Evolutionary conservation across 2,113 vertebrate genomes (phyloP), one percentile per base, ranked within the genome.

Genomic region (Todiramphus chloris): DNA sequence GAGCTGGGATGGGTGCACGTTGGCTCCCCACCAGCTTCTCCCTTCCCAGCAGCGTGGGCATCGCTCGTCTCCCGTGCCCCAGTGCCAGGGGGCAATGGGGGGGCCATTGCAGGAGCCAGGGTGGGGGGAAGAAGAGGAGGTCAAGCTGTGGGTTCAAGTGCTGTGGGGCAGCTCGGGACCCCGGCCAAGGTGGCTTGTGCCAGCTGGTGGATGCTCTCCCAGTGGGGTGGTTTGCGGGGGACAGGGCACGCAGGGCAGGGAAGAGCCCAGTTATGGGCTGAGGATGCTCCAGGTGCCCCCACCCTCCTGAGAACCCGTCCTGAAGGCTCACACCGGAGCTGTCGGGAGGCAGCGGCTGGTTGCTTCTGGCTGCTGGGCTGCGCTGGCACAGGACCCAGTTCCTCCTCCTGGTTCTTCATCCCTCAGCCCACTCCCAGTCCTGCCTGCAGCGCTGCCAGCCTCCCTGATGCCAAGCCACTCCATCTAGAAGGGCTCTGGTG

Each of bases 241-340:
- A 13, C 44, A 33, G 67, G 16, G 51, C 16, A 25, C 30, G 9
- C 0, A 1, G 74, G 44, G 33, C 50, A 44, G n/a, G 39, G 35
- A 35, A 20, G 13, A 12, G 43, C 33, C 19, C 0, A 3, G 44
- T 46, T 10, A 35, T 0, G 20, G 39, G 27, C 11, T 0, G 13
- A 37, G 48, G 82, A 43, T 53, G 82, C 50, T 73, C 60, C 23
- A 1, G 27, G 60, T 4, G 5, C 43, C 85, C 27, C 16, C n/a
- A 11, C 14, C 76, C 63, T 25, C 6, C 3, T 63, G 41, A 1
- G 3, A 48, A 20, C 30, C 51, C 6, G 0, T 31, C 39, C 66
- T 5, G 13, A 9, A 55, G 66, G 50, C 27, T n/a, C 16, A 7
- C 8, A 10, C 9, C 4, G 4, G 68, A 37, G 46, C 31, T 18